Base-by-base conservation (phyloP, 2,113 vertebrate genomes). In the Oenanthe oenanthe region DNA sequence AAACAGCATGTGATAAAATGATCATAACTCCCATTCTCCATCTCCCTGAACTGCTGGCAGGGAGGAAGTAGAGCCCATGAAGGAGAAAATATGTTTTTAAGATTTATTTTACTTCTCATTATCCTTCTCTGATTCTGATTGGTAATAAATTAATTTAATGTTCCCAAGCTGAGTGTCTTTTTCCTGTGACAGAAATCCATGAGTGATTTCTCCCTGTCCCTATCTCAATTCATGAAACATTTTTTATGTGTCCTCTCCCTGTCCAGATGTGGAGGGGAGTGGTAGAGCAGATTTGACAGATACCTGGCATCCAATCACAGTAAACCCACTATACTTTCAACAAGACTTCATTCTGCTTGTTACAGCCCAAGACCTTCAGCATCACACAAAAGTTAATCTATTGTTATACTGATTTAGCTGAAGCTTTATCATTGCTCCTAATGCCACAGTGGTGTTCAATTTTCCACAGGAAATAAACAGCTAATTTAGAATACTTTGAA, bases 401-500 rank as follows among this genome's bases (percentile, higher is more conserved):
- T 26, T 8, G 2, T 91, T 54, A 74, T 29, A 76, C 28, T 82
- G 4, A 67, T 89, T 83, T 60, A 66, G 21, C 16, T 88, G 65
- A 94, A 95, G 61, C 36, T 91, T 95, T 43, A 82, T 70, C 19
- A 58, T 86, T 17, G 1, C 13, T 94, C n/a, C 4, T 92, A 84
- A 76, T 58, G 68, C 5, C 7, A 56, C 24, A 61, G 60, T 63
- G 25, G 3, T 75, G 28, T 89, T 91, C 91, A 86, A 45, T 89
- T 78, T 91, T 95, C 84, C 76, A 73, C 51, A 77, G 80, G 89
- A 95, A 95, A 94, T 79, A 66, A 93, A 88, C 42, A 91, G 48
- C 24, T 82, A 79, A 95, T 91, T 95, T 92, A 81, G 87, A 95
- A 85, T 82, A 86, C 22, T 91, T 96, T 85, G 68, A 94, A 93